A percentile compares a stretch with the other conserved stretches of the same genome.
phyloP scores from a whole-genome alignment of 2,113 vertebrate species.

The Myotis yumanensis region DNA sequence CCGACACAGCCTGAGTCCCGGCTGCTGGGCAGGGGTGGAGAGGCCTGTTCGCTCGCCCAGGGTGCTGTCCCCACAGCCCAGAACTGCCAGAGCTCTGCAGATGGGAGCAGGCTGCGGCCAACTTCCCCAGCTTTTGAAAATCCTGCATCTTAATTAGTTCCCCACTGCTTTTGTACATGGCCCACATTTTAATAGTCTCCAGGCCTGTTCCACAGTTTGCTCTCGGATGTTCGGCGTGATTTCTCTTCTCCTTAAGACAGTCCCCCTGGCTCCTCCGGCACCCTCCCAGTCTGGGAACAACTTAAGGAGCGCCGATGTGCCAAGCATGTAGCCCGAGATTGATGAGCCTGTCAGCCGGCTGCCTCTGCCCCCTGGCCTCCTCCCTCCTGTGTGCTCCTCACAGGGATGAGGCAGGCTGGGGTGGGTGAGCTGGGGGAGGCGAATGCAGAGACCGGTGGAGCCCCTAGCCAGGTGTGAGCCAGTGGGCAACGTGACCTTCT shows the following conservation, averaged over 20 bases:
- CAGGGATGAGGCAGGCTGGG: conserved; percentile 78
- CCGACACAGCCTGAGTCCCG: background rate
- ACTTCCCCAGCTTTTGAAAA: conserved; percentile 81
- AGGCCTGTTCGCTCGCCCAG: background rate
- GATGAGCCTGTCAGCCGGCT: conserved; percentile 85
- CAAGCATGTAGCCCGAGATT: conserved; percentile 82
- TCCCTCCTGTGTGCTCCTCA: conserved; percentile 64
- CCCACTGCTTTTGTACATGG: conserved; percentile 86
- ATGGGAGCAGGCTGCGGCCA: conserved; percentile 82
- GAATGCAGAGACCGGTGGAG: conserved; percentile 65
- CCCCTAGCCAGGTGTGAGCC: conserved; percentile 84
- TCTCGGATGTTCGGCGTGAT: conserved; percentile 74
- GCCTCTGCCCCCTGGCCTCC: conserved; percentile 71
- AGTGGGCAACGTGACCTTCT: conserved; percentile 81
- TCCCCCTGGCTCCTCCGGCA: conserved; percentile 37
- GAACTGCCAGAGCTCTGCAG: conserved; percentile 79
- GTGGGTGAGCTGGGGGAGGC: conserved; percentile 54
- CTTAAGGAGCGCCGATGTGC: conserved; percentile 78
- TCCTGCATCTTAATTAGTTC: conserved; percentile 87
- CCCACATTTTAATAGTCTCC: conserved; percentile 86
- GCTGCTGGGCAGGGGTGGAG: background rate
- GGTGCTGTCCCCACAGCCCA: conserved; percentile 65
- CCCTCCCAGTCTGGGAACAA: conserved; percentile 64
- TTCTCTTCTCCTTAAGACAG: conserved; percentile 56
- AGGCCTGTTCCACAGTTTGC: conserved; percentile 79